Evolutionary conservation across 2,888 invertebrate genomes (phyloP).

Genomic region (Lycophotia porphyrea): DNA sequence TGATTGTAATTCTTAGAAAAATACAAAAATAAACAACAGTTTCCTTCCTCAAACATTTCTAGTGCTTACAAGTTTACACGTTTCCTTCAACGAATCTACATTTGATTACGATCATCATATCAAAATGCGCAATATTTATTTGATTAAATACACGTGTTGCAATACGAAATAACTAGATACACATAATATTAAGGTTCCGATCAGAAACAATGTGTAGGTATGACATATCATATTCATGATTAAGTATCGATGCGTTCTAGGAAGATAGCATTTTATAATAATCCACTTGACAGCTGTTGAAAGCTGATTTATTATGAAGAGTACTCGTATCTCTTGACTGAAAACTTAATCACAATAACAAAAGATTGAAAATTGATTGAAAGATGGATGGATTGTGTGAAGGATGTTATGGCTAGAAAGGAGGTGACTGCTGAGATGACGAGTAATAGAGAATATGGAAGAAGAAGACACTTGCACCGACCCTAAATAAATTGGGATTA

Average conservation of each 20-base stretch:
- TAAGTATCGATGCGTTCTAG: neutral
- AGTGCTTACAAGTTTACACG: constrained; percentile 39
- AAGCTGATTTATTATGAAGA: neutral
- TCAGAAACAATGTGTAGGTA: neutral
- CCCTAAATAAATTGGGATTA: too few relatives aligned
- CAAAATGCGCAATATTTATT: constrained; percentile 37
- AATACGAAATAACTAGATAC: neutral
- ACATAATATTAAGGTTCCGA: neutral
- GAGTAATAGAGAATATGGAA: too few relatives aligned
- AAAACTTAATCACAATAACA: neutral
- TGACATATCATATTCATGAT: neutral
- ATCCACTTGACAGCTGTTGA: neutral
- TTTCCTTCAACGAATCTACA: constrained; percentile 31
- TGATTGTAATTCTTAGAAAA: constrained; percentile 64
- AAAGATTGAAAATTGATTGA: too few relatives aligned
- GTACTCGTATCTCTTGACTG: neutral
- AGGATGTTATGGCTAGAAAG: too few relatives aligned
- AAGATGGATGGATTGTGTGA: too few relatives aligned
- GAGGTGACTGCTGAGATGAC: too few relatives aligned
- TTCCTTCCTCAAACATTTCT: constrained; percentile 22
- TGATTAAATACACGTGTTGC: constrained; percentile 42
- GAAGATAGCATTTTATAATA: constrained; percentile 5
- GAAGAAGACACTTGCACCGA: too few relatives aligned
- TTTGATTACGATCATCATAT: constrained; percentile 28
- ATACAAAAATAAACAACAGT: constrained; percentile 35